Conservation (phyloP, 35 echinoderm and acorn worm species). For the Chiridota heheva region DNA sequence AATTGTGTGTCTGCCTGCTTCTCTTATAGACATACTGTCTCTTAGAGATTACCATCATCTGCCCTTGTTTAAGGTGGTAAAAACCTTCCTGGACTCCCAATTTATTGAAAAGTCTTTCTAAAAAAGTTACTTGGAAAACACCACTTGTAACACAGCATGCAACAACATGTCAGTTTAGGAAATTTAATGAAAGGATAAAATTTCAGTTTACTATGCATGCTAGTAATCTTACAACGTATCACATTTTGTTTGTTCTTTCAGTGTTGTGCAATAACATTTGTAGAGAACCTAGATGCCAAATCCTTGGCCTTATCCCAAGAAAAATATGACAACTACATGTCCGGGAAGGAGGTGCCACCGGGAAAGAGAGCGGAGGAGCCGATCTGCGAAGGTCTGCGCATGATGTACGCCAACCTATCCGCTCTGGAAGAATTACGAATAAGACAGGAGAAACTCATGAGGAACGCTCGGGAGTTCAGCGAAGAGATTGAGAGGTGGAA, state of each 20-base stretch:
- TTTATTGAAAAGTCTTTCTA: no score
- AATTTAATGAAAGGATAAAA: no score
- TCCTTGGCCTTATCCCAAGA: slow-evolving; percentile 83
- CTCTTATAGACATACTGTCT: no score
- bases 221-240: no score
- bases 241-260: slow-evolving; percentile 29
- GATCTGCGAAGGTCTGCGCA: slow-evolving; percentile 82
- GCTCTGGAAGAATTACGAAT: slow-evolving; percentile 83
- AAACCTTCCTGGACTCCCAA: no score
- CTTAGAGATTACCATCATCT: no score
- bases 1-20: no score
- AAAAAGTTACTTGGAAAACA: no score
- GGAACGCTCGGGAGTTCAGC: slow-evolving; percentile 73
- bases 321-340: slow-evolving; percentile 97
- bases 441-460: slow-evolving; percentile 82
- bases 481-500: slow-evolving; percentile 77
- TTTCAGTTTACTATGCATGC: no score
- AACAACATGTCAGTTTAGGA: no score
- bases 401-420: slow-evolving; percentile 93
- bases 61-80: no score
- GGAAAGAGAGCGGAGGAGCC: slow-evolving; percentile 56
- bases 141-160: no score
- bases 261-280: slow-evolving; percentile 96
- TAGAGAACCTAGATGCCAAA: slow-evolving; percentile 96
- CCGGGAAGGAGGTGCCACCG: slow-evolving; percentile 63